Base-by-base conservation (phyloP, 2,797 vertebrate species). In the Spea hammondii region DNA sequence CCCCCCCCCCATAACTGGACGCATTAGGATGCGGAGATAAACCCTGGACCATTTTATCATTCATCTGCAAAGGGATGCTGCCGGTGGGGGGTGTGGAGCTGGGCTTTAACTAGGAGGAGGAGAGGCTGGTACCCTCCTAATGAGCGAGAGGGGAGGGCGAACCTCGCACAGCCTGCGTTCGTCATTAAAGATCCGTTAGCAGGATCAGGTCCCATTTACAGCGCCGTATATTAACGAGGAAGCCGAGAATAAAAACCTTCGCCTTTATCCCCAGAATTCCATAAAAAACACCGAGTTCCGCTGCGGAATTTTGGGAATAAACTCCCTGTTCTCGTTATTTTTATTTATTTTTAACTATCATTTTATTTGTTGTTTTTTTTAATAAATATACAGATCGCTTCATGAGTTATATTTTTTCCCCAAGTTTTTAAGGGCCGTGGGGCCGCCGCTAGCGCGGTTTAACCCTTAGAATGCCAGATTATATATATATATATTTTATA, bases 1-100 rank as follows among this genome's bases (percentile, higher is more conserved):
- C 6, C 51, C 51, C 51, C 51, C 14, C 44, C 13, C 14, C 10
- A 62, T 60, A 8, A 72, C 45, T 62, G 57, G 57, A 72, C 57
- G 48, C 50, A 70, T 72, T 59, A 13, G 14, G 14, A 7, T 46
- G 54, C 70, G 46, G 50, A 55, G 17, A 70, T 51, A 11, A 17
- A 17, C 12, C 13, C 55, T 46, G 5, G 70, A 46, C 47, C 13
- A 8, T 62, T 72, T 49, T 72, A 72, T 62, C 70, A 62, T 60
- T 72, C 55, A 72, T 60, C 70, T 72, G 70, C 54, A 57, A 46
- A 72, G 44, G n/a, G 70, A 46, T 60, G 70, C n/a, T n/a, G 59
- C 6, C n/a, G n/a, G 59, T 5, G 59, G 59, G 59, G 57, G 55
- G 55, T 9, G 57, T 4, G 70, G 32, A 62, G 44, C 11, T 48